These are phyloP conservation scores for Drosophila repletoides DNA, from an alignment of 1,140 invertebrate genomes.

Conservation along the genomic window DNA sequence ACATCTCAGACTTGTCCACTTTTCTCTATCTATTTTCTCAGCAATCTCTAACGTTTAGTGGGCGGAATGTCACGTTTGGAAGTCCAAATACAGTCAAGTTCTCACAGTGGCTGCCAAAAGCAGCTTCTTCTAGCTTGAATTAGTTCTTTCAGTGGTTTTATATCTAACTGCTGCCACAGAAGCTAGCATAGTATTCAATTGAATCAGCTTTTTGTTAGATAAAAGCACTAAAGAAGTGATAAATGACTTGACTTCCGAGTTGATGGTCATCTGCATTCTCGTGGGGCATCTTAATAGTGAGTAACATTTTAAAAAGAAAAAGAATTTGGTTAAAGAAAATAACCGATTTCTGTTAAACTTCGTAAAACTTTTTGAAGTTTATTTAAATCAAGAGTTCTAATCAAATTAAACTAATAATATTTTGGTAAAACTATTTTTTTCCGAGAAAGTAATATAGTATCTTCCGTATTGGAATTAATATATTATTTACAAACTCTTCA, in stretches of 20 bases:
- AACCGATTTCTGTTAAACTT: no score
- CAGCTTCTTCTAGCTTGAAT: not conserved
- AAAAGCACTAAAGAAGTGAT: conserved; percentile 18
- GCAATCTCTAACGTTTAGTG: not conserved
- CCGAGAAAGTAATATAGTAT: no score
- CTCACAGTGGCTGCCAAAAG: not conserved
- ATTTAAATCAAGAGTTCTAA: no score
- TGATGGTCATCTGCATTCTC: conserved; percentile 4
- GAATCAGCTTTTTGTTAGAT: conserved; percentile 14
- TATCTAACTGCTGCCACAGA: not conserved
- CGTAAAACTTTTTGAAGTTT: no score
- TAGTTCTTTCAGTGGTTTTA: conserved; percentile 1
- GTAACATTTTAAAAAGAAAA: no score
- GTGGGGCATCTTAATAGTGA: not conserved
- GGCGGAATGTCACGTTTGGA: not conserved
- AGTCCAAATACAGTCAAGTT: conserved; percentile 10
- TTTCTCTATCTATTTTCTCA: not conserved
- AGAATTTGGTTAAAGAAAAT: no score
- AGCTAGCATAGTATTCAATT: conserved; percentile 6
- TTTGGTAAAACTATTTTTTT: no score
- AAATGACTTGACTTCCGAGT: conserved; percentile 9
- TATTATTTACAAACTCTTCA: not conserved
- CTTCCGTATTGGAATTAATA: not conserved
- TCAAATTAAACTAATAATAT: no score
- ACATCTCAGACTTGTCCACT: not conserved